Evolutionary conservation across 2,113 vertebrate species (phyloP).

Genomic region (Hippocampus barbouri): DNA sequence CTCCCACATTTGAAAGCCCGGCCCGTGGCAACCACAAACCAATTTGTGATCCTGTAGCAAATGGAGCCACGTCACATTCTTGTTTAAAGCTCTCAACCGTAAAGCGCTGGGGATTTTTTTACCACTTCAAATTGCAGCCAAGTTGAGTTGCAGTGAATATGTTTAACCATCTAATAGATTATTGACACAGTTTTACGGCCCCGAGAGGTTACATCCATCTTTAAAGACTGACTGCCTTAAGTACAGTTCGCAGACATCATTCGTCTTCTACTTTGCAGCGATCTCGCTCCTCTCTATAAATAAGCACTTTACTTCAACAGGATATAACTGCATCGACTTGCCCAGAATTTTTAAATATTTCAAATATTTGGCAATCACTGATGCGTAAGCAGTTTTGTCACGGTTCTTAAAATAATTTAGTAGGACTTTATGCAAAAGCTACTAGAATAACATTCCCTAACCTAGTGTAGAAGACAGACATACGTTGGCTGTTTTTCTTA

Average conservation of each 20-base stretch:
- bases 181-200: slow-evolving; percentile 33
- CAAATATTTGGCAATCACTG: background rate
- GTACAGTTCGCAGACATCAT: slow-evolving; percentile 1
- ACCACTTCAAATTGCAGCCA: slow-evolving; percentile 17
- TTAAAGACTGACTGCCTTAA: slow-evolving; percentile 25
- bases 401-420: background rate
- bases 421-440: background rate
- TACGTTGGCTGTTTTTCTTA: background rate
- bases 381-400: background rate
- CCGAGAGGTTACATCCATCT: slow-evolving; percentile 30
- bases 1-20: background rate
- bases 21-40: slow-evolving; percentile 11
- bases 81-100: slow-evolving; percentile 3
- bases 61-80: slow-evolving; percentile 1
- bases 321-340: background rate
- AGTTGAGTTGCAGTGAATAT: slow-evolving; percentile 24
- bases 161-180: slow-evolving; percentile 45
- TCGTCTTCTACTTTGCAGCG: background rate
- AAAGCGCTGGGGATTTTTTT: background rate
- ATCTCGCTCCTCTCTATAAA: background rate
- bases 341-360: background rate
- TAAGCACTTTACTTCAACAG: slow-evolving; percentile 1
- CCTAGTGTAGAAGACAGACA: background rate
- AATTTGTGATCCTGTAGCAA: slow-evolving; percentile 18
- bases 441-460: background rate